Base-by-base conservation (phyloP, 2,797 vertebrate genomes). In the Potorous gilbertii region DNA sequence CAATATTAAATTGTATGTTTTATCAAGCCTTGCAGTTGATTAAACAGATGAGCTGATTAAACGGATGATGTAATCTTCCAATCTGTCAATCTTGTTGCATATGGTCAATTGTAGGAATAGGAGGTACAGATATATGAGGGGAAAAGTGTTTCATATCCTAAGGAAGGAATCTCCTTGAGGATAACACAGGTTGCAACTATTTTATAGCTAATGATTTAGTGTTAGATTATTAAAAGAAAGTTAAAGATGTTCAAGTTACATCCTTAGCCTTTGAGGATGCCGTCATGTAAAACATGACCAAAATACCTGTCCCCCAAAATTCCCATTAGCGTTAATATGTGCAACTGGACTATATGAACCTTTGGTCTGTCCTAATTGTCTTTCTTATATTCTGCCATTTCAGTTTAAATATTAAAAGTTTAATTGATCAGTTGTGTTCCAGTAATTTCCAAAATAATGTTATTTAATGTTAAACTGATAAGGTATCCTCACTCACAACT, bases 11-110 rank as follows among this genome's bases (percentile, higher is more conserved):
- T 92, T 10, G 27, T 94, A 46, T 31, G 1, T 94, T 95, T 95
- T 90, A 94, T 89, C 62, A 91, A 54, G 55, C 57, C n/a, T 95
- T 91, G 54, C 95, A 95, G 1, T 21, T 91, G 91, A 89, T 40
- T 93, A 89, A 96, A 95, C 21, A 87, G 66, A 66, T n/a, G 5
- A 66, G 34, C 34, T 1, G n/a, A n/a, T n/a, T n/a, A n/a, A n/a
- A n/a, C n/a, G n/a, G n/a, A 66, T 66, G 34, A 1, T 66, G 12
- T 62, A 4, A 62, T 62, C 34, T 66, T n/a, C 62, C 34, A 66
- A n/a, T 66, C 34, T 66, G 14, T 66, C 34, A 16, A 66, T n/a
- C 31, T 59, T 66, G 14, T n/a, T 66, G 34, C 62, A 66, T 66
- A 66, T 66, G 62, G 34, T n/a, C 62, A 66, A 18, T 18, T 66